phyloP scores from a whole-genome alignment of 2,888 invertebrate genomes.

The Acleris emargana region DNA sequence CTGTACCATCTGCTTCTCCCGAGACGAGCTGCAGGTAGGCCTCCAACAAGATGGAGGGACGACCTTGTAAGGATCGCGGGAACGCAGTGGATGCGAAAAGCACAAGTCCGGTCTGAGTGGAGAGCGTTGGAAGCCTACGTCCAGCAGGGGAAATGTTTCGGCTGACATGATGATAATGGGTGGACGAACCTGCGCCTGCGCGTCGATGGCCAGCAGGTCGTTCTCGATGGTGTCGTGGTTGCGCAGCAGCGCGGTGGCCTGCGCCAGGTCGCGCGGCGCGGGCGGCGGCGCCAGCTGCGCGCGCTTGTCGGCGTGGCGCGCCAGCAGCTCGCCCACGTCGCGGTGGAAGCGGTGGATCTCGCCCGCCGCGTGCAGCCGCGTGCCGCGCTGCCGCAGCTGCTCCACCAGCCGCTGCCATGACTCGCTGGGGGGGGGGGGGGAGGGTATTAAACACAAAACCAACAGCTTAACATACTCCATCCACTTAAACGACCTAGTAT shows the following conservation, averaged over 20 bases:
- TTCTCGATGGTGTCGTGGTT: constrained; percentile 97
- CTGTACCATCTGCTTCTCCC: constrained; percentile 87
- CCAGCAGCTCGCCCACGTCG: constrained; percentile 95
- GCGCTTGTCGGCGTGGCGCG: constrained; percentile 94
- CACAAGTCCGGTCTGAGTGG: too few species aligned
- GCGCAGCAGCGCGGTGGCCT: constrained; percentile 91
- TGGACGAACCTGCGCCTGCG: constrained; percentile 89
- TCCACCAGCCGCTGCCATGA: constrained; percentile 95
- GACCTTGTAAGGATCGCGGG: too few species aligned
- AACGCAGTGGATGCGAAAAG: too few species aligned
- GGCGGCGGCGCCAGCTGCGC: constrained; percentile 91
- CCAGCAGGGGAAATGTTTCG: too few species aligned
- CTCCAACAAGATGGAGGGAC: too few species aligned
- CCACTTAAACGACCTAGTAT: too few species aligned
- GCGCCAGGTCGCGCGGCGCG: constrained; percentile 90
- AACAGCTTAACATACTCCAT: too few species aligned
- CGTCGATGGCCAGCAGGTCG: constrained; percentile 93
- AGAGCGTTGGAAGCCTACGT: too few species aligned
- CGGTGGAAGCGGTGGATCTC: constrained; percentile 99
- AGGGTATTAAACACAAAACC: too few species aligned
- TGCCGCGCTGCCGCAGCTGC: constrained; percentile 93
- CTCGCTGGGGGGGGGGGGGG: constrained; percentile 77
- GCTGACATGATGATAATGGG: too few species aligned
- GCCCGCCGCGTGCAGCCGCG: constrained; percentile 95
- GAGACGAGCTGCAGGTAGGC: too few species aligned